Percentiles rank a stretch among this genome's conserved stretches.
phyloP scores from a whole-genome alignment of 37 sponge, comb jelly and placozoan species.

The Halichondria panicea region DNA sequence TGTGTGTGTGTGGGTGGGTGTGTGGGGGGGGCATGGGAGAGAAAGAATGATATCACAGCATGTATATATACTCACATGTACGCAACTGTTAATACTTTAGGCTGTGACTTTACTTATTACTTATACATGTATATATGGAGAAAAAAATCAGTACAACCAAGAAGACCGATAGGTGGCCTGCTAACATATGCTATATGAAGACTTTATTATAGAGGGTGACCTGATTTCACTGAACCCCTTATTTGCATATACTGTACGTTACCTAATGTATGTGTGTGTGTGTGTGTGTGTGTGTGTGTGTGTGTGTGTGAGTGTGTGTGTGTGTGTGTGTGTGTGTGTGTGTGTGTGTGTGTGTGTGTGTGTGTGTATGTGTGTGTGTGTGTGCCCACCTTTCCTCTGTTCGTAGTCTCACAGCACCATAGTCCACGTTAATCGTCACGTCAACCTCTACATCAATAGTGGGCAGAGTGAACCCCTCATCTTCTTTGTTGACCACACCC shows the following conservation, averaged over 20 bases:
- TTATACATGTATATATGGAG: not conserved
- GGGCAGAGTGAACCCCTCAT: slow-evolving; percentile 15
- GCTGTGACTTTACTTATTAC: not conserved
- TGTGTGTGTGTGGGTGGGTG: not conserved
- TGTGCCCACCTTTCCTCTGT: slow-evolving; percentile 37
- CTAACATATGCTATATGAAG: not conserved
- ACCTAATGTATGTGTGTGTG: no score
- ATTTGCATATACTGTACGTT: no score
- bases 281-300: no score
- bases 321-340: no score
- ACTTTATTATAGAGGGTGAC: no score
- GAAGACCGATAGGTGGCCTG: no score
- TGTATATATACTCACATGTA: no score
- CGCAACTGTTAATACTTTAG: not conserved
- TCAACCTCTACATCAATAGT: slow-evolving; percentile 66
- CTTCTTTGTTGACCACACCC: not conserved
- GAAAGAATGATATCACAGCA: no score
- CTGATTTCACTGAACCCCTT: no score
- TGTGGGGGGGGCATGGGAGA: not conserved
- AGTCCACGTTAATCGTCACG: slow-evolving; percentile 62
- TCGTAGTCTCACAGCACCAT: slow-evolving; percentile 52
- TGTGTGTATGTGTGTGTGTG: not conserved
- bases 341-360: no score
- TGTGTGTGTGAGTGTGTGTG: no score
- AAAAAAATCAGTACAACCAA: no score